Conservation (phyloP, 2,888 invertebrate genomes). For the Eristalis tenax region DNA sequence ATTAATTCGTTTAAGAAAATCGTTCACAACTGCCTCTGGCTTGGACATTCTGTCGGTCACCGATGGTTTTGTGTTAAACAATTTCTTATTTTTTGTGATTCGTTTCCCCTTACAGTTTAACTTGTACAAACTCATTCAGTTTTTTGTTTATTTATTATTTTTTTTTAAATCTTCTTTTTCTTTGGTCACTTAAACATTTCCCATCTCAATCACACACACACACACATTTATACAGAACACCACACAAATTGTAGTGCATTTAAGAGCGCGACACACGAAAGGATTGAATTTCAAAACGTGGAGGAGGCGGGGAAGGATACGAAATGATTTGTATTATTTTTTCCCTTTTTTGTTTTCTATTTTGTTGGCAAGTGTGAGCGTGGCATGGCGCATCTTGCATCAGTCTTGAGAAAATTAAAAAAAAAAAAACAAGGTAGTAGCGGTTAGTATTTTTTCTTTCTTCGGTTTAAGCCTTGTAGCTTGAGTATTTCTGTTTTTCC, state of each 20-base stretch:
- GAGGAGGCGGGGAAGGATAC: too few relatives aligned
- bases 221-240: background rate
- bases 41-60: too few relatives aligned
- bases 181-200: slow-evolving; percentile 4
- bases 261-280: background rate
- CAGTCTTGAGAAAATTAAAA: slow-evolving; percentile 51
- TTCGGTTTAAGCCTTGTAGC: slow-evolving; percentile 4
- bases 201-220: background rate
- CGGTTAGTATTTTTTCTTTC: slow-evolving; percentile 59
- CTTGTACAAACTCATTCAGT: background rate
- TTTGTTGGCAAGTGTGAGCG: background rate
- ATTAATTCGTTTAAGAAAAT: too few relatives aligned
- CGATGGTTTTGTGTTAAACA: background rate
- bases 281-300: background rate
- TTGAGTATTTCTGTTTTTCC: slow-evolving; percentile 54
- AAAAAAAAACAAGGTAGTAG: slow-evolving; percentile 60
- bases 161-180: slow-evolving; percentile 1
- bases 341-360: too few relatives aligned
- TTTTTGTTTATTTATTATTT: background rate
- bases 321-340: too few relatives aligned
- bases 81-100: background rate
- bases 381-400: slow-evolving; percentile 21
- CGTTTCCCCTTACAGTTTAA: background rate
- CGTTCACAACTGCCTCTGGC: too few relatives aligned
- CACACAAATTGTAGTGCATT: background rate